These are phyloP conservation scores for Sinocyclocheilus anophthalmus DNA, from an alignment of 2,113 vertebrate species.

Conservation along the genomic window DNA sequence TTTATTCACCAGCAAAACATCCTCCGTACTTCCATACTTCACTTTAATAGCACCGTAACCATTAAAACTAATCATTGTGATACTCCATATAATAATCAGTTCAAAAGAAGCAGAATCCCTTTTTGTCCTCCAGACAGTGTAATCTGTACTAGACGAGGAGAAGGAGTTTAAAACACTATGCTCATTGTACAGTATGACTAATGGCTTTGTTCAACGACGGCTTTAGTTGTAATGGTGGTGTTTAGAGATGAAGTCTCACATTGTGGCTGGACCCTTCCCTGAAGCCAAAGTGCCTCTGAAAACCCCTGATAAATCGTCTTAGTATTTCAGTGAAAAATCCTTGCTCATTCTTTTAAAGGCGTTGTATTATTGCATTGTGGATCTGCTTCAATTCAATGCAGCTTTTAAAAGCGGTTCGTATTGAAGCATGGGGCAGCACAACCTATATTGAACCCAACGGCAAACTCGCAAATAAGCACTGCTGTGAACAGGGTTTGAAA, in stretches of 20 bases:
- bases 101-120: background rate
- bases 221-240: background rate
- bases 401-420: background rate
- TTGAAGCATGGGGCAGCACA: background rate
- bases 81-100: background rate
- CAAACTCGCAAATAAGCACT: background rate
- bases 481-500: background rate
- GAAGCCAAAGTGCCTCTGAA: background rate
- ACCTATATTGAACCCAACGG: background rate
- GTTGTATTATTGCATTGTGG: background rate
- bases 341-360: background rate
- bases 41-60: background rate
- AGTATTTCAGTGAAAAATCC: background rate
- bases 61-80: conserved; percentile 11
- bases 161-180: conserved; percentile 19
- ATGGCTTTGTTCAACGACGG: conserved; percentile 25
- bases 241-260: conserved; percentile 7
- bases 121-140: conserved; percentile 16
- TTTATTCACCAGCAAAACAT: background rate
- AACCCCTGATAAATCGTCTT: conserved; percentile 3
- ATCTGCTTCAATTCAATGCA: background rate
- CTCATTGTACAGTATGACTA: conserved; percentile 32
- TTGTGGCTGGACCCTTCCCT: background rate
- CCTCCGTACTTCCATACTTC: background rate
- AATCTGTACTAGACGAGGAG: conserved; percentile 7